phyloP scores from a whole-genome alignment of 2,113 vertebrate species.

The Echinops telfairi region DNA sequence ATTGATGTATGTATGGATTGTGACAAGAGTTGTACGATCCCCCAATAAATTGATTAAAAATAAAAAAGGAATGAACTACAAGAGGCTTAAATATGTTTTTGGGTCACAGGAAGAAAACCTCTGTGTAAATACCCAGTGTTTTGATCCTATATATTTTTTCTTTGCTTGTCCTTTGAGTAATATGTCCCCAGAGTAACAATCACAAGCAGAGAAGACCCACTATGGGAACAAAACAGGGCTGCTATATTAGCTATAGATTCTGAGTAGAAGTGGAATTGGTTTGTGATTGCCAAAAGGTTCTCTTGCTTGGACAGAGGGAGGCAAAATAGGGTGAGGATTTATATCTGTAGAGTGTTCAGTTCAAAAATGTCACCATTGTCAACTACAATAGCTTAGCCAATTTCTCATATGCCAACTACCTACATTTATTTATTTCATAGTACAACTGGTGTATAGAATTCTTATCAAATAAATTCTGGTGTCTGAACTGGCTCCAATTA shows the following conservation, averaged over 20 bases:
- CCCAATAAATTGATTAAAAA: too few relatives aligned
- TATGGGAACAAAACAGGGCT: neutral
- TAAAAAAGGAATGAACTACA: neutral
- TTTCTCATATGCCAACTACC: neutral
- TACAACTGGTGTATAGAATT: neutral
- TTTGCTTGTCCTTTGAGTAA: neutral
- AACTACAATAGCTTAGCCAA: neutral
- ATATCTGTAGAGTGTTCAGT: neutral
- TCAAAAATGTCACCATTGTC: neutral
- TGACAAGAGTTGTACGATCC: too few relatives aligned
- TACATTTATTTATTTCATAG: neutral
- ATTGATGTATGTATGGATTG: too few relatives aligned
- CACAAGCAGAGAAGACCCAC: neutral
- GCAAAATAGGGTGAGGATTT: neutral
- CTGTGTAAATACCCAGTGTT: neutral
- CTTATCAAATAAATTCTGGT: neutral
- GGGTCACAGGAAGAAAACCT: constrained; percentile 17
- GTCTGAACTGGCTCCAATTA: neutral
- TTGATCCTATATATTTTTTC: neutral
- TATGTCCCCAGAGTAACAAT: neutral
- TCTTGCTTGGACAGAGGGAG: neutral
- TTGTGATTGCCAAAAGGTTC: neutral
- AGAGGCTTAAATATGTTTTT: constrained; percentile 1
- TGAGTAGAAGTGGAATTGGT: neutral
- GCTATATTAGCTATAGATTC: neutral